Conservation (phyloP, 92 coral and sea anemone species). For the Pocillopora meandrina region DNA sequence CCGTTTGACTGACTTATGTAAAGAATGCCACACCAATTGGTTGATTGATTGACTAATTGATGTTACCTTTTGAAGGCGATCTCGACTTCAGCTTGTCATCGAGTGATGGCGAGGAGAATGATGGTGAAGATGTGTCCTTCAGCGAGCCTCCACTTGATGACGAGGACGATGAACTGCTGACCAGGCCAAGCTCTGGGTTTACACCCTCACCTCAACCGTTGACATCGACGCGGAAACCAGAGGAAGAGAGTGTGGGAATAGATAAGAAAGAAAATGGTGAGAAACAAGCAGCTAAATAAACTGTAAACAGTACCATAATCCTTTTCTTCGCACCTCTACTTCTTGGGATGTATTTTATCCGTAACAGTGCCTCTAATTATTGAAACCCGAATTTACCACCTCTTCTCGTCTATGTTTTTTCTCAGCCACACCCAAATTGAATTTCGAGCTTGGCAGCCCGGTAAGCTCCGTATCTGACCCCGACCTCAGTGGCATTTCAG, state of each 20-base stretch:
- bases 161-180: constrained; percentile 55
- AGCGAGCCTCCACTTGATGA: constrained; percentile 71
- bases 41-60: not conserved
- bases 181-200: constrained; percentile 35
- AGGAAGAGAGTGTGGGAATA: not conserved
- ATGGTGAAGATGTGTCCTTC: constrained; percentile 63
- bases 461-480: constrained; percentile 96
- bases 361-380: too few species aligned
- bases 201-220: constrained; percentile 44
- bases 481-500: constrained; percentile 84
- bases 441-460: constrained; percentile 73
- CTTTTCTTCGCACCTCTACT: too few species aligned
- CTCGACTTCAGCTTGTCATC: constrained; percentile 50
- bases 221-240: constrained; percentile 60
- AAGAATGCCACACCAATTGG: too few species aligned
- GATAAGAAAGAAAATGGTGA: constrained; percentile 21
- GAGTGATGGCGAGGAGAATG: constrained; percentile 59
- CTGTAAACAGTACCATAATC: too few species aligned
- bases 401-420: not conserved
- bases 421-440: constrained; percentile 54
- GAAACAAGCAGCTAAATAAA: not conserved
- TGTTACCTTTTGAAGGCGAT: constrained; percentile 6
- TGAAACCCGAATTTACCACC: not conserved
- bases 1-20: too few species aligned
- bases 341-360: too few species aligned